Percentiles rank a stretch among this genome's conserved stretches.
These are phyloP conservation scores for Botia almorhae DNA, from an alignment of 2,797 vertebrate genomes.

Conservation along the genomic window DNA sequence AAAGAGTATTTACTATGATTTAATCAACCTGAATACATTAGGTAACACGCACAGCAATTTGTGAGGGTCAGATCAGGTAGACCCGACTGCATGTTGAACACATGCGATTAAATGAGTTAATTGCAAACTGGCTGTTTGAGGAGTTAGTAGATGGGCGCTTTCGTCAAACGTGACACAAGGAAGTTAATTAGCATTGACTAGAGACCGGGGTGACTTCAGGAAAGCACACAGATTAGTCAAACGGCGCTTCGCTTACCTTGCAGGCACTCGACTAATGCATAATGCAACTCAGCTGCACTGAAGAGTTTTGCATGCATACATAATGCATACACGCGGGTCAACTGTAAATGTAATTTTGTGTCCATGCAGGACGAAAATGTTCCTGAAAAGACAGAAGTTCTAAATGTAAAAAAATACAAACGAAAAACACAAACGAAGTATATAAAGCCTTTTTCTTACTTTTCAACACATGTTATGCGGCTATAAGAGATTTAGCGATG, in stretches of 20 bases:
- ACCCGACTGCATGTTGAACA: background rate
- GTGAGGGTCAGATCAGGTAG: background rate
- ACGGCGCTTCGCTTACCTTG: conserved; percentile 29
- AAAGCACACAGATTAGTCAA: conserved; percentile 22
- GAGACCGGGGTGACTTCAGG: conserved; percentile 12
- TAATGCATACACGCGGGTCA: conserved; percentile 15
- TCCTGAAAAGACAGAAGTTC: background rate
- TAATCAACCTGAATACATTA: background rate
- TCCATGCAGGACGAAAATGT: conserved; percentile 1
- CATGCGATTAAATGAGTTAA: background rate
- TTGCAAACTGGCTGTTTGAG: background rate
- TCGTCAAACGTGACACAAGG: background rate
- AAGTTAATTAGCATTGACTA: conserved; percentile 32
- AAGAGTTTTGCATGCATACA: conserved; percentile 15
- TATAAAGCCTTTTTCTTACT: background rate
- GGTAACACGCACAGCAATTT: background rate
- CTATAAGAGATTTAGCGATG: conserved; percentile 6
- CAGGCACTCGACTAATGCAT: conserved; percentile 23
- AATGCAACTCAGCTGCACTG: conserved; percentile 31
- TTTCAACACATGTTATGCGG: conserved; percentile 13
- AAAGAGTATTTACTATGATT: background rate
- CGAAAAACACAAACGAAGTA: background rate
- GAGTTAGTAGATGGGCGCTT: background rate
- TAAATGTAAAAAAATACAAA: background rate
- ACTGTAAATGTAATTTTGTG: conserved; percentile 31